Evolutionary conservation across 2,113 vertebrate species (phyloP).

Genomic region (Pipa parva): DNA sequence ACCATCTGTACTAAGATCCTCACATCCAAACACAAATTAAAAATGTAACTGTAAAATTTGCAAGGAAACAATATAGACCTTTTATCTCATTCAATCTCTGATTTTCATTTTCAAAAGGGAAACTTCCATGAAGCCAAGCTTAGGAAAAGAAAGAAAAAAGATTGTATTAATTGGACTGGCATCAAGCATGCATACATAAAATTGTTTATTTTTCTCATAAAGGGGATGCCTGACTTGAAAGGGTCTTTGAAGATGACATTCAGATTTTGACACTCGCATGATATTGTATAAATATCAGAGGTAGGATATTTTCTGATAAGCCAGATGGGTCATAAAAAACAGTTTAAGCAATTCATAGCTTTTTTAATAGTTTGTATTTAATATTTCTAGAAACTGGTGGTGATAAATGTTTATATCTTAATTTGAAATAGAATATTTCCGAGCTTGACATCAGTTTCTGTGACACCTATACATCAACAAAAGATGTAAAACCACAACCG

Average conservation of each 20-base stretch:
- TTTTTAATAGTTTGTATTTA: background rate
- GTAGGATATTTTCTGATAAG: conserved; percentile 75
- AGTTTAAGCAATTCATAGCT: conserved; percentile 44
- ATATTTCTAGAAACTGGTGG: too few species aligned
- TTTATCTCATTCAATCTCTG: conserved; percentile 95
- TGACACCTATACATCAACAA: too few species aligned
- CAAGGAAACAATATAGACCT: conserved; percentile 97
- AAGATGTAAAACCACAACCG: too few species aligned
- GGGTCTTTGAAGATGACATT: conserved; percentile 99
- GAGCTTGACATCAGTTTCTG: too few species aligned
- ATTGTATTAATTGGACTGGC: conserved; percentile 98
- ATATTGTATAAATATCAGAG: conserved; percentile 94
- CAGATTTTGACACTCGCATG: conserved; percentile 99
- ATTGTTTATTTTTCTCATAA: conserved; percentile 88
- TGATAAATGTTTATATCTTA: too few species aligned
- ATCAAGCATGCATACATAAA: conserved; percentile 95
- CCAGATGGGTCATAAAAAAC: conserved; percentile 72
- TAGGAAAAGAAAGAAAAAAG: conserved; percentile 78
- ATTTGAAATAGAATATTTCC: too few species aligned
- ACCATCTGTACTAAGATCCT: conserved; percentile 93
- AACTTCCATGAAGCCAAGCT: conserved; percentile 82
- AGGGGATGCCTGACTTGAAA: conserved; percentile 93
- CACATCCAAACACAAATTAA: conserved; percentile 95
- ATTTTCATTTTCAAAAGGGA: conserved; percentile 83
- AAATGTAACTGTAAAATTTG: conserved; percentile 97